These are phyloP conservation scores for Parambassis ranga DNA, from an alignment of 2,797 vertebrate species.

Conservation along the genomic window DNA sequence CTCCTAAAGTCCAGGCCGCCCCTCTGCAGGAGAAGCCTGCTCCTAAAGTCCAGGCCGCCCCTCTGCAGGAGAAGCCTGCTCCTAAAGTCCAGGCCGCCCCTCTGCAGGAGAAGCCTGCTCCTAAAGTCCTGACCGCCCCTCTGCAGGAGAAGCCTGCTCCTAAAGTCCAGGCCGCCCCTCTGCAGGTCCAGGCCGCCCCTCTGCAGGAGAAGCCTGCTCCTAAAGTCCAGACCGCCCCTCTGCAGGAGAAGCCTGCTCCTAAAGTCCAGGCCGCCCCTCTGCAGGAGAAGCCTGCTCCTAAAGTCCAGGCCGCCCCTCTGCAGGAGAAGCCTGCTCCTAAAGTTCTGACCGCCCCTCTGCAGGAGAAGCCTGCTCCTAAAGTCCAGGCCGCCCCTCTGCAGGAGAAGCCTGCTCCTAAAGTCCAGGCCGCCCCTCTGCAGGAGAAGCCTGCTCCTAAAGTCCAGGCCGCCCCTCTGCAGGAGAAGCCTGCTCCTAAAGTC, in stretches of 20 bases:
- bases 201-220: too few species aligned
- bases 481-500: conserved; percentile 57
- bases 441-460: too few species aligned
- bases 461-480: too few species aligned
- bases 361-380: too few species aligned
- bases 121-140: too few species aligned
- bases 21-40: conserved; percentile 4
- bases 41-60: too few species aligned
- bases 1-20: conserved; percentile 55
- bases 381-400: too few species aligned
- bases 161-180: conserved; percentile 57
- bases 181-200: too few species aligned
- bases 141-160: conserved; percentile 18
- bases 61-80: conserved; percentile 14
- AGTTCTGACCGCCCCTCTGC: conserved; percentile 45
- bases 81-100: conserved; percentile 57
- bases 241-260: conserved; percentile 17
- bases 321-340: conserved; percentile 47
- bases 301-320: too few species aligned
- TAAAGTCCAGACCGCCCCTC: too few species aligned
- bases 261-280: conserved; percentile 60
- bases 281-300: too few species aligned
- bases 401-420: conserved; percentile 56
- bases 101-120: too few species aligned
- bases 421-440: conserved; percentile 12